Base-by-base conservation (phyloP, 1,140 invertebrate species). In the Hestina assimilis region DNA sequence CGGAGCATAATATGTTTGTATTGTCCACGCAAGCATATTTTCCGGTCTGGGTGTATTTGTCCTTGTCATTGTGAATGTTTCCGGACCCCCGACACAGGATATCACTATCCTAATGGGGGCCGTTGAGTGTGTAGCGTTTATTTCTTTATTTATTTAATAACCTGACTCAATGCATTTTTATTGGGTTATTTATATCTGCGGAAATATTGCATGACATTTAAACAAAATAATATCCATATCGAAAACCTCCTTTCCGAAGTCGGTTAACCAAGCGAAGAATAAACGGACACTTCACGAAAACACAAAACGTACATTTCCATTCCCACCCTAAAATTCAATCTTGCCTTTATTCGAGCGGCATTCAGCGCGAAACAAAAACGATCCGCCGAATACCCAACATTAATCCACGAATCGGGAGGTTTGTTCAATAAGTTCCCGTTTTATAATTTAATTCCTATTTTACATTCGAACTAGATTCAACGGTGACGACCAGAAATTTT, bases 381-480 rank as follows among this genome's bases (percentile, higher is more conserved):
- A 2, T 59, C 66, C 59, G 61, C 60, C 57, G 68, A 74, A 71
- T 75, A 77, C 60, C 72, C 71, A 69, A 85, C 79, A 85, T 64
- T 77, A 81, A 80, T 84, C 76, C 72, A 40, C 64, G 75, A 64
- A 76, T 83, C 72, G 60, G 68, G 69, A 80, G 75, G 76, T 80
- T 80, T 80, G 71, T 81, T 75, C 72, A 79, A 83, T 82, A 83
- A 85, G 68, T 82, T 82, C 74, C 73, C 63, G 75, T n/a, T 75
- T 86, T 75, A 78, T 81, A 83, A 86, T 81, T 83, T 79, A 79
- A 81, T 72, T 79, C 72, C 62, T 66, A 83, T 82, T n/a, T 83
- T 79, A 83, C 79, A 85, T 78, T 75, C 70, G 72, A 79, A 83
- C 74, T 78, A 77, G 73, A 81, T 75, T 74, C 64, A 61, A 51